Conservation (phyloP, 2,113 vertebrate genomes). For the Fulica atra region DNA sequence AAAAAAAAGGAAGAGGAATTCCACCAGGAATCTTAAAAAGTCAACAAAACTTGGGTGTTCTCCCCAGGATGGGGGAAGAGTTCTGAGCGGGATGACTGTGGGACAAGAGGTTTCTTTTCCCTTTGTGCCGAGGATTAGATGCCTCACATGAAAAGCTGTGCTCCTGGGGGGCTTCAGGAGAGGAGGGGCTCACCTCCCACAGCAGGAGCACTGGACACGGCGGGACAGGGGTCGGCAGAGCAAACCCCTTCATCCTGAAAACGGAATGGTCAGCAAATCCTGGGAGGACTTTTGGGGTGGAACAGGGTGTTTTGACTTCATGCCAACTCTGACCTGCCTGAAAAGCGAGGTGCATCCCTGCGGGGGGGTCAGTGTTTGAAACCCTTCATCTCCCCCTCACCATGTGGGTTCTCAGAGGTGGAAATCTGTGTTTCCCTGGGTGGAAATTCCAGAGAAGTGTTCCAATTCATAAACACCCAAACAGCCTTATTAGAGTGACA, state of each 20-base stretch:
- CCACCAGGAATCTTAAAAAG: background rate
- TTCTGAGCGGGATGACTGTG: background rate
- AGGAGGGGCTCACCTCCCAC: background rate
- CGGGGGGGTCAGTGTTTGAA: background rate
- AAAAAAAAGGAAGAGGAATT: background rate
- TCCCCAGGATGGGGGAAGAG: background rate
- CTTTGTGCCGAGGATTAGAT: background rate
- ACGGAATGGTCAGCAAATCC: rapidly evolving
- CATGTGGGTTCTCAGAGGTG: rapidly evolving
- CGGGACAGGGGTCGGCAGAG: background rate
- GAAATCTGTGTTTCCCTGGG: background rate
- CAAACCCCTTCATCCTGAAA: background rate
- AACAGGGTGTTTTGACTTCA: rapidly evolving
- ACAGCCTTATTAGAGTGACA: background rate
- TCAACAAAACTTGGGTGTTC: background rate
- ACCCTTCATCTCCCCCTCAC: background rate
- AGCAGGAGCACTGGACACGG: rapidly evolving
- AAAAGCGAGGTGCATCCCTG: background rate
- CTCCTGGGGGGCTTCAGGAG: background rate
- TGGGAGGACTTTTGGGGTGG: background rate
- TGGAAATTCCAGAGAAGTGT: background rate
- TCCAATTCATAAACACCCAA: slow-evolving; percentile 49
- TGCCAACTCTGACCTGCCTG: background rate
- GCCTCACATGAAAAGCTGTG: rapidly evolving
- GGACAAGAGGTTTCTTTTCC: background rate